Evolutionary conservation across 35 echinoderm and acorn worm genomes (phyloP), one percentile per base, ranked within the genome.

Genomic region (Eucidaris tribuloides): DNA sequence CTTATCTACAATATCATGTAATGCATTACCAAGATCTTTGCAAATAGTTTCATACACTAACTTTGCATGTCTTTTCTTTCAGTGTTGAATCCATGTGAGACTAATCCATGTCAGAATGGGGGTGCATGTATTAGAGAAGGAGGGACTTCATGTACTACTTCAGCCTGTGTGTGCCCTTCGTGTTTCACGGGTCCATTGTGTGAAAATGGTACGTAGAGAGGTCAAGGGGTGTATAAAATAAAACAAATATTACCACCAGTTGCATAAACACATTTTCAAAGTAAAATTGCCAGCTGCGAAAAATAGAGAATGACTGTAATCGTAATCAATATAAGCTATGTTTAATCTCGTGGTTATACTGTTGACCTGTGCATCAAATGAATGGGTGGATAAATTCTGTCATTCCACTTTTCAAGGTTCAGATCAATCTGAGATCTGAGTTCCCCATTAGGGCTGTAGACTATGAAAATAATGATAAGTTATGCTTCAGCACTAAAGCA

Each of bases 51-150:
- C n/a, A n/a, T n/a, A n/a, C n/a, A n/a, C n/a, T n/a, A n/a, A n/a
- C n/a, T n/a, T n/a, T n/a, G n/a, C n/a, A n/a, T n/a, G n/a, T 70
- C 27, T 83, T n/a, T 42, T 82, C 45, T 87, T 58, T 59, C 74
- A 88, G 86, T 28, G 39, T 25, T 88, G 30, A 42, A 80, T 64
- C 77, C 86, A 46, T 88, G 86, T 41, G 59, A 63, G 80, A 49
- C 31, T 5, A 88, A 29, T 42, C 86, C 86, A 36, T 85, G 83
- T 76, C 5, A 54, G 78, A 81, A 57, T 81, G 76, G 78, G 24
- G 78, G 38, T 1, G 27, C 54, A n/a, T 81, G 38, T 60, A 36
- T 81, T 36, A 4, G 40, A 64, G 61, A 64, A 36, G 78, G 29
- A n/a, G 29, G 29, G 3, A 58, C 46, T 14, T 58, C 50, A 17